Conservation (phyloP, 2,113 vertebrate species). For the Camelus bactrianus region DNA sequence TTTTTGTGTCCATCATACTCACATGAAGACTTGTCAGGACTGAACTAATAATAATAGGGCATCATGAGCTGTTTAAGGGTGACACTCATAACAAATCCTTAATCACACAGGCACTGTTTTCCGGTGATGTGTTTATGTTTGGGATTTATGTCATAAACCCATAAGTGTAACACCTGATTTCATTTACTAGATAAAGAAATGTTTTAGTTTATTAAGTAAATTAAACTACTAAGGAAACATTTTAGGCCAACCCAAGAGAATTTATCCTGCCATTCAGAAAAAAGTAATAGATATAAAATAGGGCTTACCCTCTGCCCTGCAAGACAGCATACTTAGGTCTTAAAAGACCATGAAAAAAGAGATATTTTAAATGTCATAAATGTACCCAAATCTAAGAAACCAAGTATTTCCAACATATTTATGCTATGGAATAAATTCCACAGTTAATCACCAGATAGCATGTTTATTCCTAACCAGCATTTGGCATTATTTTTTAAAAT, state of each 20-base stretch:
- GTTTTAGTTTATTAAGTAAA: conserved; percentile 23
- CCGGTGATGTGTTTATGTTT: not conserved
- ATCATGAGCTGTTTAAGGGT: not conserved
- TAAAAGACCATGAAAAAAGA: not conserved
- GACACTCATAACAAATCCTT: conserved; percentile 3
- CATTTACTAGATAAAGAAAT: not conserved
- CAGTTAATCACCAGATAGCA: not conserved
- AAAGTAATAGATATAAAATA: not conserved
- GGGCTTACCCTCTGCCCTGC: not conserved
- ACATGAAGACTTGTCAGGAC: not conserved
- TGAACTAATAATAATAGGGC: not conserved
- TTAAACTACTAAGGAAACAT: conserved; percentile 15
- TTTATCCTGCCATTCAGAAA: conserved; percentile 34
- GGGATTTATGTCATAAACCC: conserved; percentile 23
- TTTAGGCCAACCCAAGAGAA: not conserved
- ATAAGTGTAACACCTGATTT: not conserved
- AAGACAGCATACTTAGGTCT: not conserved
- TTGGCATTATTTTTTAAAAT: not conserved
- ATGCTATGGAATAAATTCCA: conserved; percentile 35
- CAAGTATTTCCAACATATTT: not conserved
- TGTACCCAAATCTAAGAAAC: not conserved
- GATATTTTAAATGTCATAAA: not conserved
- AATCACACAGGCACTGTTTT: not conserved
- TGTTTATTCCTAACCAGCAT: conserved; percentile 42
- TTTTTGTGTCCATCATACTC: not conserved